Evolutionary conservation across 1,140 invertebrate genomes (phyloP).

Genomic region (Himalopsyche phryganea): DNA sequence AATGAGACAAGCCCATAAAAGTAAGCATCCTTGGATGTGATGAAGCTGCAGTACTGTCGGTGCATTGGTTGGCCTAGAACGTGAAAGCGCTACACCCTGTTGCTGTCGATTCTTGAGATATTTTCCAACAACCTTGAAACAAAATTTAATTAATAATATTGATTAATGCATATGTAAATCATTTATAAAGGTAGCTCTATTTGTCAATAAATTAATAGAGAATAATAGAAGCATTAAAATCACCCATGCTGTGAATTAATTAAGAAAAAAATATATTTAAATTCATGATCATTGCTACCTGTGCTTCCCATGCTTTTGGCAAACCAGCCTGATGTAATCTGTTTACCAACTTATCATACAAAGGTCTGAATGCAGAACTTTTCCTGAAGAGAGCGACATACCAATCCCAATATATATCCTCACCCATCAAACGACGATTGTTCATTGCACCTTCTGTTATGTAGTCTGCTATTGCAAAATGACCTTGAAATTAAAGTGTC

Average conservation of each 20-base stretch:
- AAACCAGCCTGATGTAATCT: conserved; percentile 45
- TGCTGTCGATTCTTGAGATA: conserved; percentile 2
- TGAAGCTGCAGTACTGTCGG: conserved; percentile 12
- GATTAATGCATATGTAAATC: no score
- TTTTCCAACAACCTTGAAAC: conserved; percentile 9
- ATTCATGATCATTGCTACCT: conserved; percentile 35
- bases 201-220: no score
- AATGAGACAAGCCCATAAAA: background rate
- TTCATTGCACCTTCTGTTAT: conserved; percentile 49
- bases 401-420: conserved; percentile 56
- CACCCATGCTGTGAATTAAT: no score
- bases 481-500: no score
- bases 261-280: no score
- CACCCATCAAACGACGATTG: conserved; percentile 50
- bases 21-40: conserved; percentile 9
- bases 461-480: conserved; percentile 55
- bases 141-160: background rate
- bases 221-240: no score
- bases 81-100: background rate
- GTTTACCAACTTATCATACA: conserved; percentile 41
- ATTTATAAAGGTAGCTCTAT: no score
- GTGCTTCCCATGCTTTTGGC: conserved; percentile 46
- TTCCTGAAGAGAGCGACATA: conserved; percentile 54
- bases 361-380: conserved; percentile 48
- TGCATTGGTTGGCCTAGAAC: background rate